Percentiles rank a stretch among this genome's conserved stretches.
Conservation (phyloP, 2,888 invertebrate species). For the Polydrusus pterygomalis region DNA sequence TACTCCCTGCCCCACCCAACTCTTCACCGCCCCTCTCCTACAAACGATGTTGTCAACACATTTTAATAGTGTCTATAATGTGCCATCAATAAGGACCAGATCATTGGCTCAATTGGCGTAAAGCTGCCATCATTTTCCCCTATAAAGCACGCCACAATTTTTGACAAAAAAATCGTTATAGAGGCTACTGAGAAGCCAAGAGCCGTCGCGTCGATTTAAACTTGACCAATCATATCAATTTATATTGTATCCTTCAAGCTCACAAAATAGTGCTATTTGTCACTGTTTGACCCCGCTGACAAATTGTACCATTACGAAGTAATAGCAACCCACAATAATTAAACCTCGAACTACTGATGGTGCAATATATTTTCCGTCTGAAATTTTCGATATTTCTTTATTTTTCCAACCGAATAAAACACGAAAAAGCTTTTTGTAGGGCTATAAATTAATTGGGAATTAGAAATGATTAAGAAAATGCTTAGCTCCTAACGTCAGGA, state of each 20-base stretch:
- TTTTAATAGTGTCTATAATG: too few species aligned
- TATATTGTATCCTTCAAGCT: not conserved
- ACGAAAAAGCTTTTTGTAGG: conserved; percentile 10
- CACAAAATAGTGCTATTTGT: not conserved
- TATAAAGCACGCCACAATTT: too few species aligned
- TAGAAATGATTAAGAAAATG: not conserved
- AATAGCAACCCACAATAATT: not conserved
- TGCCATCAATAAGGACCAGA: too few species aligned
- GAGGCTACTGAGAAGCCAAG: not conserved
- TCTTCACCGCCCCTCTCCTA: too few species aligned
- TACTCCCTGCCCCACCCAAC: too few species aligned
- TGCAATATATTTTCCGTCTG: not conserved
- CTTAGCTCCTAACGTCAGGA: too few species aligned
- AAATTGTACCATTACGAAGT: not conserved
- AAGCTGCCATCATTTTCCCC: too few species aligned
- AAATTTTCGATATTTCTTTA: conserved; percentile 11
- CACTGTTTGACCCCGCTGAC: conserved; percentile 5
- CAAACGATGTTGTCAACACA: too few species aligned
- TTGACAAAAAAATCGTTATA: not conserved
- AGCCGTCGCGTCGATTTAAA: not conserved
- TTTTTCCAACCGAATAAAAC: not conserved
- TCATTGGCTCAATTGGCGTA: too few species aligned
- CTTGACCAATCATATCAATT: conserved; percentile 5
- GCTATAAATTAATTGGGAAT: conserved; percentile 3
- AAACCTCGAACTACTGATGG: conserved; percentile 5